Percentiles rank a stretch among this genome's conserved stretches.
phyloP scores from a whole-genome alignment of 2,888 invertebrate genomes.

The Tanypteryx hageni region DNA sequence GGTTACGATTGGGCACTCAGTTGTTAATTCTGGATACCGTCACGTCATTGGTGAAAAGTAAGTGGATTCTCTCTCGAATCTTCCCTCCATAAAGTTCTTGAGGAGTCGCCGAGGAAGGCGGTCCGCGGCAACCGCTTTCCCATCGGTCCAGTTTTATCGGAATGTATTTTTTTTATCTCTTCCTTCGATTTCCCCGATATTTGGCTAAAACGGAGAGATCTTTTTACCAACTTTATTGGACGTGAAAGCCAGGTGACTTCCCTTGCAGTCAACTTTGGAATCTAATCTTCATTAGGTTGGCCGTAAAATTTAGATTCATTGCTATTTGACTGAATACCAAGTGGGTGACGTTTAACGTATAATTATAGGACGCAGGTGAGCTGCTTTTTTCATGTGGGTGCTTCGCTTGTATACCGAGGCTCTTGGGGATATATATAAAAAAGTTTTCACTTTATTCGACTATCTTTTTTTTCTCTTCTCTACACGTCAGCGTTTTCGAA shows the following conservation, averaged over 20 bases:
- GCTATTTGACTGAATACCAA: background rate
- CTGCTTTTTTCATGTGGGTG: background rate
- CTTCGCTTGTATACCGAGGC: background rate
- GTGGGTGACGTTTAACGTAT: background rate
- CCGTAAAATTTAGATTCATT: conserved; percentile 33
- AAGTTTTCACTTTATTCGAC: too few species aligned
- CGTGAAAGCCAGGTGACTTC: conserved; percentile 13
- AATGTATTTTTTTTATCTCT: background rate
- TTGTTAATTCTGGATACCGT: conserved; percentile 5
- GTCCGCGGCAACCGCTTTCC: background rate
- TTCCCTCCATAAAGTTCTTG: conserved; percentile 46
- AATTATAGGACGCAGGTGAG: conserved; percentile 10
- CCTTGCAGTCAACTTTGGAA: conserved; percentile 27
- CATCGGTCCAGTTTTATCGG: conserved; percentile 60
- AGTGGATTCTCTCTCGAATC: conserved; percentile 23
- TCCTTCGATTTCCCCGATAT: background rate
- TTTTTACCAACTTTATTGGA: conserved; percentile 46
- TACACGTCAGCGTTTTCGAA: too few species aligned
- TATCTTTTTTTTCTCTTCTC: too few species aligned
- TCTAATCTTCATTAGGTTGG: conserved; percentile 49
- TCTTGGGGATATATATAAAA: background rate
- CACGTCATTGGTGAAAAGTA: conserved; percentile 37
- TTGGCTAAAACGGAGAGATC: background rate
- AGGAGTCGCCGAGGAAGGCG: background rate
- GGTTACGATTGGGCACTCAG: conserved; percentile 30